Percentiles rank a stretch among this genome's conserved stretches.
Evolutionary conservation across 2,888 invertebrate species (phyloP).

Genomic region (Carterocephalus palaemon): DNA sequence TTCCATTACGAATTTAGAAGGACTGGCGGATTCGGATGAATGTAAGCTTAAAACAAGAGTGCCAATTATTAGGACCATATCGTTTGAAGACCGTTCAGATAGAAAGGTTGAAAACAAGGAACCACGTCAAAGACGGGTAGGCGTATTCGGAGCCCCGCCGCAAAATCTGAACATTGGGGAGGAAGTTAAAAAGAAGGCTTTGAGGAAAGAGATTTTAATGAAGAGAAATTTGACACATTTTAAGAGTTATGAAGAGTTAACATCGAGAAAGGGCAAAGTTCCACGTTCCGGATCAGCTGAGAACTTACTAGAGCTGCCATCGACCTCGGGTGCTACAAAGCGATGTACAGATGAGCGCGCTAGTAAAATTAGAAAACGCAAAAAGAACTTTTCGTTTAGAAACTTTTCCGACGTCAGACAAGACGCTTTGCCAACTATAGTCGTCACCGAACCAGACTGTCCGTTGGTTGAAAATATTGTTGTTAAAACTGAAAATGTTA

Average conservation of each 20-base stretch:
- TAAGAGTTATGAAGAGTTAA: slow-evolving; percentile 53
- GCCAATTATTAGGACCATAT: slow-evolving; percentile 45
- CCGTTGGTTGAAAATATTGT: slow-evolving; percentile 26
- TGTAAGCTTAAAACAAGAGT: slow-evolving; percentile 12
- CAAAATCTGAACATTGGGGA: slow-evolving; percentile 5
- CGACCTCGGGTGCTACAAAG: slow-evolving; percentile 4
- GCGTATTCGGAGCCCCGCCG: slow-evolving; percentile 42
- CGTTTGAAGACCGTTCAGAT: slow-evolving; percentile 32
- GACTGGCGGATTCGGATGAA: neutral
- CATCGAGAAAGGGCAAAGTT: slow-evolving; percentile 25
- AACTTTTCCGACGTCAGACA: slow-evolving; percentile 29
- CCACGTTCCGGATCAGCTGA: slow-evolving; percentile 28
- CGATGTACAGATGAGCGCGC: slow-evolving; percentile 7
- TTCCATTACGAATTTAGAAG: slow-evolving; percentile 7
- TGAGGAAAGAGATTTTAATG: slow-evolving; percentile 53
- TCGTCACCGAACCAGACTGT: slow-evolving; percentile 37
- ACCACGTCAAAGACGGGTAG: slow-evolving; percentile 46
- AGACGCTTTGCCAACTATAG: slow-evolving; percentile 38
- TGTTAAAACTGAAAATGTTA: slow-evolving; percentile 37
- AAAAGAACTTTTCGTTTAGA: slow-evolving; percentile 35
- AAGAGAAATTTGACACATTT: slow-evolving; percentile 45
- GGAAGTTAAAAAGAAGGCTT: slow-evolving; percentile 37
- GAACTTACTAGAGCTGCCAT: slow-evolving; percentile 16
- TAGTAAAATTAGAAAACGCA: slow-evolving; percentile 36
- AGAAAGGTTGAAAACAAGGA: slow-evolving; percentile 24